A percentile compares a stretch with the other conserved stretches of the same genome.
phyloP scores from a whole-genome alignment of 2,888 invertebrate species.

The Shargacucullia verbasci region DNA sequence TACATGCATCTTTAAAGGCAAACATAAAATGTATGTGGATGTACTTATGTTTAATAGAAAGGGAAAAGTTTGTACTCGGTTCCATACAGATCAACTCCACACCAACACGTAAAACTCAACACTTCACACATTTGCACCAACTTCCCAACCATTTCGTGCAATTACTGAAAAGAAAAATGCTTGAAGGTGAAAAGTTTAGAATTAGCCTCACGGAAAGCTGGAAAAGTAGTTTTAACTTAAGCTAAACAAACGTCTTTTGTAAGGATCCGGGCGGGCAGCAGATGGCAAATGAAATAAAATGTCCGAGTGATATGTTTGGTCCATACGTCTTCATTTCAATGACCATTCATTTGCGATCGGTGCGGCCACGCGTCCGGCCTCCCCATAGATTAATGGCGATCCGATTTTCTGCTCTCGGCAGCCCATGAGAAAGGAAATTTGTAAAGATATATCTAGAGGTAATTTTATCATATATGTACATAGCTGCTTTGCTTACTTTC shows the following conservation, averaged over 20 bases:
- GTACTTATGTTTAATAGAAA: too few species aligned
- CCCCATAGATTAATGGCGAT: constrained; percentile 74
- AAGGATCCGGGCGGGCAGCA: constrained; percentile 59
- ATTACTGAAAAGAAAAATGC: constrained; percentile 72
- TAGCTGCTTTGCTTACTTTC: constrained; percentile 27
- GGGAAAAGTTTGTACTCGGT: too few species aligned
- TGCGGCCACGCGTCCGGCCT: constrained; percentile 64
- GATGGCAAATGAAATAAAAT: constrained; percentile 75
- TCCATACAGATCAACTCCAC: not conserved
- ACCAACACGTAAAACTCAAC: constrained; percentile 27
- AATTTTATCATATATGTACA: constrained; percentile 26
- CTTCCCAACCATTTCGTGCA: constrained; percentile 66
- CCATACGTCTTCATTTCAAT: constrained; percentile 82
- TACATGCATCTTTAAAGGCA: too few species aligned
- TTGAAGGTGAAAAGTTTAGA: constrained; percentile 63
- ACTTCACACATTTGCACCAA: constrained; percentile 51
- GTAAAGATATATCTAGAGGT: constrained; percentile 35
- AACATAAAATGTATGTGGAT: too few species aligned
- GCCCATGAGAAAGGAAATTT: constrained; percentile 59
- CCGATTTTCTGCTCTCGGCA: constrained; percentile 71
- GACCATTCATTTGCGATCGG: constrained; percentile 81
- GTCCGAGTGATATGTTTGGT: constrained; percentile 77
- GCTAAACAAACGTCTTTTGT: constrained; percentile 69
- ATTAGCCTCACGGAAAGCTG: constrained; percentile 62
- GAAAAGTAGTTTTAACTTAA: constrained; percentile 65